These are phyloP conservation scores for Amitus sp. DNA, from an alignment of 2,888 invertebrate species.

Conservation along the genomic window DNA sequence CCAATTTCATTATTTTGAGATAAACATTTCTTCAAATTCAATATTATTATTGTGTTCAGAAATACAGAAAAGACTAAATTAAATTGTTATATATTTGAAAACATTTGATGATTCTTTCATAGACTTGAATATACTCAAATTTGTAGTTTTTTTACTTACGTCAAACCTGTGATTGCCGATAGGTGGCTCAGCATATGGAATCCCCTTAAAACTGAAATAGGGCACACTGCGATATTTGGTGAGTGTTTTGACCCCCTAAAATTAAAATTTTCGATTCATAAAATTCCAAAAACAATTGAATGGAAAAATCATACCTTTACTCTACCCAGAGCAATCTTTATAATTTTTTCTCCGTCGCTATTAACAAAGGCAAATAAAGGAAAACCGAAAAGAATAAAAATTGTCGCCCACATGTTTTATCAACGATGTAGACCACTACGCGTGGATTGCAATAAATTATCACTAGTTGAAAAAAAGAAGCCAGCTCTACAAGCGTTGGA, in stretches of 20 bases:
- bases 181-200: constrained; percentile 57
- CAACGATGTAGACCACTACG: too few relatives aligned
- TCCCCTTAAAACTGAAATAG: constrained; percentile 57
- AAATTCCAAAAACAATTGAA: too few relatives aligned
- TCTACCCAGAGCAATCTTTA: constrained; percentile 55
- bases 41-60: too few relatives aligned
- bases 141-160: constrained; percentile 45
- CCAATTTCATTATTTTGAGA: too few relatives aligned
- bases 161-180: constrained; percentile 51
- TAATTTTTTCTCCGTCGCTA: constrained; percentile 48
- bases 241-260: constrained; percentile 50
- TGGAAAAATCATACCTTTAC: too few relatives aligned
- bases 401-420: constrained; percentile 48
- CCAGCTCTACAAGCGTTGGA: not conserved
- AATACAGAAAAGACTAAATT: too few relatives aligned
- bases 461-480: not conserved
- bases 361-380: constrained; percentile 23
- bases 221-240: constrained; percentile 46
- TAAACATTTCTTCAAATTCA: too few relatives aligned
- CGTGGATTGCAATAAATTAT: not conserved
- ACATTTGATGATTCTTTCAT: not conserved
- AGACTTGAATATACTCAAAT: too few relatives aligned
- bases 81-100: too few relatives aligned
- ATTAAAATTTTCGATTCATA: too few relatives aligned
- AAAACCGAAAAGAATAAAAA: constrained; percentile 37